Evolutionary conservation across 2,888 invertebrate genomes (phyloP), one percentile per base, ranked within the genome.

Genomic region (Cistogaster globosa): DNA sequence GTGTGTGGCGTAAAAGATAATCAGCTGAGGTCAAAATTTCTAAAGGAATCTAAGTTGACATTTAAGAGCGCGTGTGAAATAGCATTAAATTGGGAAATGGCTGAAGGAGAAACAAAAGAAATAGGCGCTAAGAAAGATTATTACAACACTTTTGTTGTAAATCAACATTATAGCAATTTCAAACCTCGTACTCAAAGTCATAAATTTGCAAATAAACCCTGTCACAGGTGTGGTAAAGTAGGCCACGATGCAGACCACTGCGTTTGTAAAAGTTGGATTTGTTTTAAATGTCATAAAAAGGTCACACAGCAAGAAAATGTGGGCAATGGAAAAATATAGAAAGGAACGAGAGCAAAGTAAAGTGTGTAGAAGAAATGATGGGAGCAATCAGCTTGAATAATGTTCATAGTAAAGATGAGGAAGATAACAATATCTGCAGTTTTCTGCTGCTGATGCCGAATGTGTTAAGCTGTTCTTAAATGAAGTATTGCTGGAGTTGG

Each of bases 401-500:
- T 55, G 18, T 68, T 55, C n/a, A 8, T 0, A 38, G 38, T 14
- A 32, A 68, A 38, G 36, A 38, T 14, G 18, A n/a, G 18, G 14
- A 51, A 7, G 7, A 20, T 9, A 68, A 68, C 36, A 68, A 42
- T 20, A 42, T 63, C 6, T 42, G 42, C 3, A 42, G 20, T 63
- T 14, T 63, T n/a, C n/a, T n/a, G 9, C 18, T 38, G n/a, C 18
- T 55, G n/a, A 18, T 38, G 68, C 18, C 18, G 12, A 55, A 4
- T 55, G n/a, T n/a, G n/a, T n/a, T n/a, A n/a, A n/a, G n/a, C n/a
- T n/a, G n/a, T n/a, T n/a, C n/a, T n/a, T n/a, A n/a, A n/a, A n/a
- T n/a, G n/a, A n/a, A n/a, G n/a, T n/a, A n/a, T n/a, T n/a, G n/a
- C 12, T 83, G 42, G 51, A 76, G 72, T 79, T 83, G 86, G 83